Evolutionary conservation across 2,888 invertebrate species (phyloP).

Genomic region (Drosophila atripex): DNA sequence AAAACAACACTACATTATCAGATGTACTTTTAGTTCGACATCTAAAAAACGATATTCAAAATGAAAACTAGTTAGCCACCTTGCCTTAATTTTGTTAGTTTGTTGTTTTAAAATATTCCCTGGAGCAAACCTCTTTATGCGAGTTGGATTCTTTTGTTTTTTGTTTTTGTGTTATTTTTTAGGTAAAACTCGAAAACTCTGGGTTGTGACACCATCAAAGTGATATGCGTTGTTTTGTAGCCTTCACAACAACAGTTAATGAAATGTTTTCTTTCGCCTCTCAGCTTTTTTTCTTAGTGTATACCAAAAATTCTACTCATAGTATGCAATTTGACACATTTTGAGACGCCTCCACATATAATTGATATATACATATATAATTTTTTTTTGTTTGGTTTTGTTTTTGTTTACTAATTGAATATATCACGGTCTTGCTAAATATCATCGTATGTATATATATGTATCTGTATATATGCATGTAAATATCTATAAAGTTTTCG

Average conservation of each 20-base stretch:
- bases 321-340: constrained; percentile 69
- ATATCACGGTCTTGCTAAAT: constrained; percentile 79
- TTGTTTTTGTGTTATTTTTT: constrained; percentile 11
- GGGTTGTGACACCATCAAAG: constrained; percentile 60
- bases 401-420: constrained; percentile 64
- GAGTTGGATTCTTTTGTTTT: constrained; percentile 13
- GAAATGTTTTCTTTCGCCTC: constrained; percentile 25
- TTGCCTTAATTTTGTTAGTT: neutral
- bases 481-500: constrained; percentile 66
- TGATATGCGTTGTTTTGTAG: constrained; percentile 64
- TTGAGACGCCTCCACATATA: constrained; percentile 64
- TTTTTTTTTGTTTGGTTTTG: constrained; percentile 27
- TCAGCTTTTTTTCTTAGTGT: constrained; percentile 10
- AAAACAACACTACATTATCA: constrained; percentile 48
- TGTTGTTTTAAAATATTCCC: constrained; percentile 10
- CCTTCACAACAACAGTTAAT: constrained; percentile 68
- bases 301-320: constrained; percentile 47
- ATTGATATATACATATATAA: constrained; percentile 48
- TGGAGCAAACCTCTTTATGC: constrained; percentile 12
- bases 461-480: constrained; percentile 46
- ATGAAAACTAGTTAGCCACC: constrained; percentile 39
- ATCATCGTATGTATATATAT: constrained; percentile 68
- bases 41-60: constrained; percentile 38
- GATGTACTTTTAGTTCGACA: constrained; percentile 26
- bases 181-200: constrained; percentile 31